phyloP scores from a whole-genome alignment of 2,888 invertebrate species.

The Adela reaumurella region DNA sequence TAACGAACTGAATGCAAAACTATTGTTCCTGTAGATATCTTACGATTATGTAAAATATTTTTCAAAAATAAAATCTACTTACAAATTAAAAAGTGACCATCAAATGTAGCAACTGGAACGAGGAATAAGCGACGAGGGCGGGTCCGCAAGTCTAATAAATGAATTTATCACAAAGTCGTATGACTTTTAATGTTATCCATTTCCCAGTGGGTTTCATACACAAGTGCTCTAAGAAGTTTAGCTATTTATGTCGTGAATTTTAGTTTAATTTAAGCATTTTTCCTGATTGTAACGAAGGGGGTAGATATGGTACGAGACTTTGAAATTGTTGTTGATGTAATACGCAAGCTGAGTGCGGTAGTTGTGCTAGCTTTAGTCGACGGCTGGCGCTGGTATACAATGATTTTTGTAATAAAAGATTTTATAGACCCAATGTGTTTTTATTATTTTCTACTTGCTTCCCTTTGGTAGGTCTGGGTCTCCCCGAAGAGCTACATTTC shows the following conservation, averaged over 20 bases:
- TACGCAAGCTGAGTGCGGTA: neutral
- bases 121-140: too few species aligned
- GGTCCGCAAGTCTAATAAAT: too few species aligned
- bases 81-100: too few species aligned
- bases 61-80: too few species aligned
- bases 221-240: neutral
- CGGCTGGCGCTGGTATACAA: slow-evolving; percentile 21
- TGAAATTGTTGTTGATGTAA: neutral
- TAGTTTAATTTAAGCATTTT: neutral
- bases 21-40: too few species aligned
- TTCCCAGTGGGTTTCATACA: neutral
- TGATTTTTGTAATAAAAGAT: slow-evolving; percentile 49
- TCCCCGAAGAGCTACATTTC: too few species aligned
- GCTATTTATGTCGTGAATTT: neutral
- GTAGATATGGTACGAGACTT: neutral
- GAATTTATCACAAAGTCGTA: too few species aligned
- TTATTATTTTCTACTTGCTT: slow-evolving; percentile 23
- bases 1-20: too few species aligned
- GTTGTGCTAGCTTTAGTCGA: neutral
- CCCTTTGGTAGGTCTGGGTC: too few species aligned
- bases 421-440: slow-evolving; percentile 40
- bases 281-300: neutral
- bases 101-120: too few species aligned
- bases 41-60: too few species aligned
- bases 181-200: too few species aligned